These are phyloP conservation scores for Chaetodon auriga DNA, from an alignment of 2,113 vertebrate genomes.

Conservation along the genomic window DNA sequence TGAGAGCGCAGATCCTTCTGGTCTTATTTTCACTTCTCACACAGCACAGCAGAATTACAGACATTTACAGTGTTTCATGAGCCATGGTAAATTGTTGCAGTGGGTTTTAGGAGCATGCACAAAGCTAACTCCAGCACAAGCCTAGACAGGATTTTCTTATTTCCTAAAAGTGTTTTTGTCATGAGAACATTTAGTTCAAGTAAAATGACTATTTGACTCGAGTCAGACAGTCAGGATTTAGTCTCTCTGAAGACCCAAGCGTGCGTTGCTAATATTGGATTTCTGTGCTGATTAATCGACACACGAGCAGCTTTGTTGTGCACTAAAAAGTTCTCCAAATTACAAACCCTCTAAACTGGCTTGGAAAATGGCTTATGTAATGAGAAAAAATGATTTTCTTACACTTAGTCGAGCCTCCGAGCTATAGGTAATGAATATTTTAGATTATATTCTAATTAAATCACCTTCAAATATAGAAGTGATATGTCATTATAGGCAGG, in stretches of 20 bases:
- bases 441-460: slow-evolving; percentile 94
- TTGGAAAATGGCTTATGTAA: slow-evolving; percentile 76
- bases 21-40: slow-evolving; percentile 59
- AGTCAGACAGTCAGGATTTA: slow-evolving; percentile 35
- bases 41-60: slow-evolving; percentile 46
- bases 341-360: slow-evolving; percentile 27
- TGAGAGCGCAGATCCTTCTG: slow-evolving; percentile 51
- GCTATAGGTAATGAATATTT: slow-evolving; percentile 92
- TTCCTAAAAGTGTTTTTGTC: slow-evolving; percentile 8
- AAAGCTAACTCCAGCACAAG: background rate
- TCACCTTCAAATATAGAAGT: slow-evolving; percentile 89
- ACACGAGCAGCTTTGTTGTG: slow-evolving; percentile 81
- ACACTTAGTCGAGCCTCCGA: slow-evolving; percentile 87
- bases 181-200: slow-evolving; percentile 19
- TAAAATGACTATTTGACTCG: slow-evolving; percentile 23
- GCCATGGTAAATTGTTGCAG: slow-evolving; percentile 39
- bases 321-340: slow-evolving; percentile 61
- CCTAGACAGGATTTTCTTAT: slow-evolving; percentile 3
- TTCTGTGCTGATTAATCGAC: slow-evolving; percentile 35
- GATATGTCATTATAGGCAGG: slow-evolving; percentile 88
- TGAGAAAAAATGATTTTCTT: slow-evolving; percentile 81
- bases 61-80: slow-evolving; percentile 46
- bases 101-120: slow-evolving; percentile 29
- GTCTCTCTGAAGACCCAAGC: slow-evolving; percentile 20
- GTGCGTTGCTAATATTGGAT: slow-evolving; percentile 4